Base-by-base conservation (phyloP, 2,113 vertebrate species). In the Toxotes jaculatrix region DNA sequence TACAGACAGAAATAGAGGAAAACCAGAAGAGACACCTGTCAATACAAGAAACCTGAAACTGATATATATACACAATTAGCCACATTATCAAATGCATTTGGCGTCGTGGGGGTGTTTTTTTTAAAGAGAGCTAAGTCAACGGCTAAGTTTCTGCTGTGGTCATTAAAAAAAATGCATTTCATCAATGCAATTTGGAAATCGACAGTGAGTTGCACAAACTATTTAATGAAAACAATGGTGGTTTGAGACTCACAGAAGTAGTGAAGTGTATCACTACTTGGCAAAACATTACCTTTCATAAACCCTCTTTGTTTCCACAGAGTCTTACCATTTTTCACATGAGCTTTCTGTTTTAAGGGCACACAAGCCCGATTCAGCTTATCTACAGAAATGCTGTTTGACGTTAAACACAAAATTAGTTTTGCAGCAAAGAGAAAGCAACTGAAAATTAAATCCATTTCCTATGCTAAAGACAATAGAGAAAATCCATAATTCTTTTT, bases 31-130 rank as follows among this genome's bases (percentile, higher is more conserved):
- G 23, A 67, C 16, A 51, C 0, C 34, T 64, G 49, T 51, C 69
- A 73, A 7, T 71, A 43, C 73, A 36, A 80, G 61, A 79, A 85
- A 79, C 62, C 70, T 73, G 36, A 23, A 68, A 31, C 45, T 78
- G 57, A 63, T 31, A 56, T 34, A 36, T 40, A 19, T 34, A 47
- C 12, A 3, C 4, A 55, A 56, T 53, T 1, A 53, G 21, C 19
- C 49, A 21, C 19, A 16, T 57, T 32, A 27, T 57, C 27, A 57
- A 57, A 60, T 51, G 14, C 27, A 49, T 57, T 31, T 23, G 7
- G 27, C 4, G 23, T 23, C 5, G 1, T 1, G 53, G 4, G 17
- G 7, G 4, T 27, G 7, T 51, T 62, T 2, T 63, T 42, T 40
- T 42, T 34, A 6, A n/a, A 19, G 9, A 47, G 62, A 71, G 43